Evolutionary conservation across 2,888 invertebrate genomes (phyloP), one percentile per base, ranked within the genome.

Genomic region (Slavum lentiscoides): DNA sequence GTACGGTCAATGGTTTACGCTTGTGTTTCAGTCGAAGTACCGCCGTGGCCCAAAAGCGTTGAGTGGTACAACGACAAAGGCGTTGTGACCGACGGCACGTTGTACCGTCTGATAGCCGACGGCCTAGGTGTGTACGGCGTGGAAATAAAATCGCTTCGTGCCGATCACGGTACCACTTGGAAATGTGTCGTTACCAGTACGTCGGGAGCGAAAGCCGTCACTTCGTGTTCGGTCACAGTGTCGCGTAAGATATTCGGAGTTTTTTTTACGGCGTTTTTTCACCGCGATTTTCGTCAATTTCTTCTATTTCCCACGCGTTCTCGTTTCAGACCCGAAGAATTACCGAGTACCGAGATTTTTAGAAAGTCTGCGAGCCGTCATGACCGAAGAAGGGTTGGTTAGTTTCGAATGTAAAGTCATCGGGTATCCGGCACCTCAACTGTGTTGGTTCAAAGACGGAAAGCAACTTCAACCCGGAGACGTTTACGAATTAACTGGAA

Each of bases 341-440:
- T 96, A 94, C 86, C 90, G 95, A 84, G 93, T 93, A 86, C 96
- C 96, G 1, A 89, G 94, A 83, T 96, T 96, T 86, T 93, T 96
- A 91, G 96, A 96, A 86, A 94, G 92, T 84, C 88, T 96, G 15
- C 93, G 94, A 87, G 96, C 96, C 13, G 91, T 96, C 66, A 88
- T 96, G 67, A 95, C 96, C 0, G 95, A 96, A 86, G 96, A 96
- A 87, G 96, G 96, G 0, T 87, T 96, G 55, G 96, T 96, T 1
- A 95, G 95, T 0, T 96, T 96, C 85, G 96, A 96, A 86, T 96
- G 96, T 86, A 96, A 96, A 87, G 95, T 96, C 0, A 95, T 95
- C 3, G 96, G 95, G 0, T 95, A 94, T 84, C 96, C 96, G 0
- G 95, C 95, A 0, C 96, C 96, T 0, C 88, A 92, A 73, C 88